phyloP scores from a whole-genome alignment of 2,113 vertebrate genomes.

The Nipponia nippon region DNA sequence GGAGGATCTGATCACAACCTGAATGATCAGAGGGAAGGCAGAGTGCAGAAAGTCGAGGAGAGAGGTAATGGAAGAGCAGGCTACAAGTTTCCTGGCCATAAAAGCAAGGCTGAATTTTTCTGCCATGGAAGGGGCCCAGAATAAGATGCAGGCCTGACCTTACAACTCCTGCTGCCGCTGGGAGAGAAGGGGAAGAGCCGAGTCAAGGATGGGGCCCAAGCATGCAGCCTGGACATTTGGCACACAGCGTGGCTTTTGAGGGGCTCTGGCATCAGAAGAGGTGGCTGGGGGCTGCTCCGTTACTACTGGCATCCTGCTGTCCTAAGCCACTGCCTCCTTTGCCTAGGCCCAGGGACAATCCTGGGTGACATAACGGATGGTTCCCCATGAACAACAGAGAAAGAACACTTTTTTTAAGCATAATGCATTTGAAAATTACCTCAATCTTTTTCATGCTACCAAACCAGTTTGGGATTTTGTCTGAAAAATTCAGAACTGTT shows the following conservation, averaged over 20 bases:
- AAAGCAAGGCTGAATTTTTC: not conserved
- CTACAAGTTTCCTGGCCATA: not conserved
- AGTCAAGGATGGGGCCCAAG: not conserved
- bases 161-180: not conserved
- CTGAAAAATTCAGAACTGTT: not conserved
- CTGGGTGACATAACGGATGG: not conserved
- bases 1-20: not conserved
- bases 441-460: not conserved
- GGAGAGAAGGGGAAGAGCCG: not conserved
- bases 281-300: not conserved
- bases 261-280: not conserved
- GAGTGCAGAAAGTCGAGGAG: not conserved
- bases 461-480: not conserved
- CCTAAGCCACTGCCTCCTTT: not conserved
- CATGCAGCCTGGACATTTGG: not conserved
- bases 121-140: not conserved
- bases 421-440: not conserved
- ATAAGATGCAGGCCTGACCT: not conserved
- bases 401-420: not conserved
- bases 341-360: not conserved
- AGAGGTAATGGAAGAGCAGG: not conserved
- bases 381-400: fast-evolving
- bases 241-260: not conserved
- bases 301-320: not conserved
- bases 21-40: not conserved